phyloP scores from a whole-genome alignment of 2,888 invertebrate species.

The Anoplius nigerrimus region DNA sequence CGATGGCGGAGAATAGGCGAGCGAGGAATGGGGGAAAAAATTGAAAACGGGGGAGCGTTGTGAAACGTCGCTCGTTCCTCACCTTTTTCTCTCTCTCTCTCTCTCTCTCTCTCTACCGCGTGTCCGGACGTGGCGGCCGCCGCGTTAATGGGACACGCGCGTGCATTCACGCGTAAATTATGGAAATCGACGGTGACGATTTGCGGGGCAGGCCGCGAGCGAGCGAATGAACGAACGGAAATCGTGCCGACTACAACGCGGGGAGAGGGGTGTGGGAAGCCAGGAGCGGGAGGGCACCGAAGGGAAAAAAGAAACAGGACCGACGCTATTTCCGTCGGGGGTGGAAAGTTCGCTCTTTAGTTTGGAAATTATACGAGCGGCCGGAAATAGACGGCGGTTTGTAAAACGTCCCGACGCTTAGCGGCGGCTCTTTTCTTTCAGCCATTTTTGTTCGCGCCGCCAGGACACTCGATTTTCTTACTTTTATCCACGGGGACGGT shows the following conservation, averaged over 20 bases:
- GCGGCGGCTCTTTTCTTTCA: too few species aligned
- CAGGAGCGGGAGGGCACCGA: conserved; percentile 8
- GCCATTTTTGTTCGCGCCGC: not conserved
- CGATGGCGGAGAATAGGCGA: not conserved
- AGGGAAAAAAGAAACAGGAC: conserved; percentile 7
- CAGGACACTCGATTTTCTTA: not conserved
- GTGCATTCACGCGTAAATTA: conserved; percentile 50
- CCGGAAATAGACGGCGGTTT: not conserved
- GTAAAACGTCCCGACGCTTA: too few species aligned
- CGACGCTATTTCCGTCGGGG: conserved; percentile 16
- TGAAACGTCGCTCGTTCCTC: conserved; percentile 50
- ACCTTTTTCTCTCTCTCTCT: conserved; percentile 33
- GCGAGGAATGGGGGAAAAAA: not conserved
- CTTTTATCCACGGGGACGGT: not conserved
- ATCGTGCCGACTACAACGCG: not conserved
- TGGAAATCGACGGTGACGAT: conserved; percentile 48
- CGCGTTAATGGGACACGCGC: conserved; percentile 52
- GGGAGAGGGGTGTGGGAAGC: conserved; percentile 14
- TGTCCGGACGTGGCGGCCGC: conserved; percentile 28
- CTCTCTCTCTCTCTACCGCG: conserved; percentile 9
- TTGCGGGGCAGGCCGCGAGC: conserved; percentile 15
- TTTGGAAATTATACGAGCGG: not conserved
- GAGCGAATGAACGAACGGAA: not conserved
- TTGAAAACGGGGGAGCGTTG: conserved; percentile 39
- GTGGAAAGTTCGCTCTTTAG: not conserved